phyloP scores from a whole-genome alignment of 2,113 vertebrate genomes.

The Carollia perspicillata region DNA sequence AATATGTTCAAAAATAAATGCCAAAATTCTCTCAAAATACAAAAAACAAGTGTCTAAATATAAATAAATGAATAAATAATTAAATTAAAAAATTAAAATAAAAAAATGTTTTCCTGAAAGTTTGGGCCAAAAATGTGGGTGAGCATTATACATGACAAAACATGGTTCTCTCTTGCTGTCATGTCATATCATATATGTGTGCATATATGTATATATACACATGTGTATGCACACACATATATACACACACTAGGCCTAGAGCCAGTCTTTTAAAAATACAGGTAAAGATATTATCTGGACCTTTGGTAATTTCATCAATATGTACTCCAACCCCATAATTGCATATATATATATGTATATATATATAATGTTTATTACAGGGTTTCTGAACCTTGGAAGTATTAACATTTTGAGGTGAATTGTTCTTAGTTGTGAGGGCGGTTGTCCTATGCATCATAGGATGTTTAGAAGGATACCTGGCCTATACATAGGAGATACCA shows the following conservation, averaged over 20 bases:
- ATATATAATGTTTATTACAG: not conserved
- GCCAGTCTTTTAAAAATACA: not conserved
- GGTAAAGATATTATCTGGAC: not conserved
- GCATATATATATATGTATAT: too few species aligned
- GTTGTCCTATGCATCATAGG: not conserved
- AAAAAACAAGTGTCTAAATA: too few species aligned
- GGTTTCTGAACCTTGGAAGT: not conserved
- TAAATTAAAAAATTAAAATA: too few species aligned
- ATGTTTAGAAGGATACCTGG: not conserved
- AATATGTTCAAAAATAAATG: too few species aligned
- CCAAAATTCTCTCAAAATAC: too few species aligned
- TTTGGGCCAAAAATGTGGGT: too few species aligned
- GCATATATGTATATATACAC: not conserved
- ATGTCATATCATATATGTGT: too few species aligned
- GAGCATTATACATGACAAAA: too few species aligned
- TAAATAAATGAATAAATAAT: too few species aligned
- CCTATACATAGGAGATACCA: not conserved
- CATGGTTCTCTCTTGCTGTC: too few species aligned
- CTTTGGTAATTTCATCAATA: not conserved
- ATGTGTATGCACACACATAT: accelerated
- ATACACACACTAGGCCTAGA: not conserved
- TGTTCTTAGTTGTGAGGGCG: not conserved
- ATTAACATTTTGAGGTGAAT: not conserved
- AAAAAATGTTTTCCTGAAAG: too few species aligned
- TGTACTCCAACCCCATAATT: not conserved